Conservation (phyloP, 2,113 vertebrate species). For the Ramphastos sulfuratus region DNA sequence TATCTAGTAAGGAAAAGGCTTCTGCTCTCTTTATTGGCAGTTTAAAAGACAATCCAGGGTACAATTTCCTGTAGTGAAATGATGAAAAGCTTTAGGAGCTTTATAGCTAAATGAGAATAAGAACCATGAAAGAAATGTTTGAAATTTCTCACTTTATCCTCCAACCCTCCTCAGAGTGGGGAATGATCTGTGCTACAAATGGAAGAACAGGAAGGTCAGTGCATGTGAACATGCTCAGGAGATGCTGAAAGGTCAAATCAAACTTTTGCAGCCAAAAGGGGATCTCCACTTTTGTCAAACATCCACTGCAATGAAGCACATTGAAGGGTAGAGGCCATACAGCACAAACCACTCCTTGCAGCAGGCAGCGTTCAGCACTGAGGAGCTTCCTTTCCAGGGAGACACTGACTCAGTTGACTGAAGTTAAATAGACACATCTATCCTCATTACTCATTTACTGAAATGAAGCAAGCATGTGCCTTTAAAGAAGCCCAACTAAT, state of each 20-base stretch:
- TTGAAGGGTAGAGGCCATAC: not conserved
- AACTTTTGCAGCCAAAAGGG: not conserved
- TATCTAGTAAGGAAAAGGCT: not conserved
- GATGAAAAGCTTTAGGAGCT: not conserved
- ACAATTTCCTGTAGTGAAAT: not conserved
- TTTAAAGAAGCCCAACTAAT: not conserved
- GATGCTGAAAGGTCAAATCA: not conserved
- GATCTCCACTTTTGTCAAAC: not conserved
- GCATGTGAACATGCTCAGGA: not conserved
- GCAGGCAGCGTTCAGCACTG: not conserved
- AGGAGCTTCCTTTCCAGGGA: not conserved
- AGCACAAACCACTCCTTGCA: not conserved
- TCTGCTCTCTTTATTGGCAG: not conserved
- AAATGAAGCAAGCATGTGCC: not conserved
- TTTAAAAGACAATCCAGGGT: conserved; percentile 10
- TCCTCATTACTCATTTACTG: not conserved
- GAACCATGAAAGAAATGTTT: not conserved
- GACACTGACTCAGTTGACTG: not conserved
- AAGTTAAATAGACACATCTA: not conserved
- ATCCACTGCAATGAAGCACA: not conserved
- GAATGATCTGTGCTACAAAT: not conserved
- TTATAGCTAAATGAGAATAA: conserved; percentile 5
- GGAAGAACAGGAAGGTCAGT: not conserved
- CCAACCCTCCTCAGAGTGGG: not conserved
- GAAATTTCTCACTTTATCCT: not conserved